These are phyloP conservation scores for Morinoia aosen DNA, from an alignment of 2,888 invertebrate genomes.

Conservation along the genomic window DNA sequence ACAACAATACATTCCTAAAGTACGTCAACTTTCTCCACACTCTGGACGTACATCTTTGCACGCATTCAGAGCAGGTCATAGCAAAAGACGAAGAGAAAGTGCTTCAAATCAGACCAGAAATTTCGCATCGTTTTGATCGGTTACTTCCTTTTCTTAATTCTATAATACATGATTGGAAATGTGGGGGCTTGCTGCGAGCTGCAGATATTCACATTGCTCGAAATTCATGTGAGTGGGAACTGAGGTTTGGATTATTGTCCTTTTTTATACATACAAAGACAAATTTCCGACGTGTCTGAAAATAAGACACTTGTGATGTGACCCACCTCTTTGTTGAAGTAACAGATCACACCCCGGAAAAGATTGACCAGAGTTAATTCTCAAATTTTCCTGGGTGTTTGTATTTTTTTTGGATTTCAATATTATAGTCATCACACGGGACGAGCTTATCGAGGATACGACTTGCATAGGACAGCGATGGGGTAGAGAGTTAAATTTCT, in stretches of 20 bases:
- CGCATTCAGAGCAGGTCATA: too few species aligned
- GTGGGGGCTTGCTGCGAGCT: background rate
- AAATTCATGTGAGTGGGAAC: background rate
- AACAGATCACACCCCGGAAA: background rate
- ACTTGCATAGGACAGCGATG: background rate
- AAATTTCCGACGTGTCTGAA: background rate
- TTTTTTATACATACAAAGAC: background rate
- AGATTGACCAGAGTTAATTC: background rate
- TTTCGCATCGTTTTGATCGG: background rate
- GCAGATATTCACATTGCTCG: background rate
- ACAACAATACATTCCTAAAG: too few species aligned
- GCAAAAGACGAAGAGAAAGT: too few species aligned
- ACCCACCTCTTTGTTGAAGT: background rate
- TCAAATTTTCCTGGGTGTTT: background rate
- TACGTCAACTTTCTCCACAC: too few species aligned
- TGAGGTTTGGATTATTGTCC: background rate
- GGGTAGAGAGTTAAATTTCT: background rate
- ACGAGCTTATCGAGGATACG: background rate
- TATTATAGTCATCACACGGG: too few species aligned
- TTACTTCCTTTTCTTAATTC: background rate
- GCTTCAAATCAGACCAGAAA: too few species aligned
- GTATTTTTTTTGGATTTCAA: background rate
- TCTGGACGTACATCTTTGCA: too few species aligned
- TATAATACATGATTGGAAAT: background rate
- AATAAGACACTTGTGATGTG: background rate